Evolutionary conservation across 2,113 vertebrate genomes (phyloP).

Genomic region (Catharus minimus): DNA sequence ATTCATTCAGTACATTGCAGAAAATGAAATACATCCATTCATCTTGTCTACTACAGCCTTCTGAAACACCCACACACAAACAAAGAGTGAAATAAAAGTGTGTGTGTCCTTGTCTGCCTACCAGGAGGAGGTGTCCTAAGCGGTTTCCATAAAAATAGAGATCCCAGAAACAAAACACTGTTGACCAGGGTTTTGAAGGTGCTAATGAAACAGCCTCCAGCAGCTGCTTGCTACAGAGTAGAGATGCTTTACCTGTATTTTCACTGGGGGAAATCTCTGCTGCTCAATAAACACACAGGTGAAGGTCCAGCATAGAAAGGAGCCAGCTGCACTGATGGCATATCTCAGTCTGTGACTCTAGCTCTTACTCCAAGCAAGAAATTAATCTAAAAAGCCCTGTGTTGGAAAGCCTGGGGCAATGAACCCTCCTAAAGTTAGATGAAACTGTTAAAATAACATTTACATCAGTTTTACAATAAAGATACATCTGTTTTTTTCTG

Average conservation of each 20-base stretch:
- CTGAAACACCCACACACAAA: background rate
- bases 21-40: background rate
- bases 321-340: background rate
- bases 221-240: background rate
- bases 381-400: background rate
- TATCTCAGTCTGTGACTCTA: background rate
- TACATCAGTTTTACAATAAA: background rate
- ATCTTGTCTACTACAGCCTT: background rate
- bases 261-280: background rate
- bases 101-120: background rate
- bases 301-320: background rate
- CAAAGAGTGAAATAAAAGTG: background rate
- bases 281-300: background rate
- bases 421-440: background rate
- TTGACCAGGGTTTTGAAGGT: background rate
- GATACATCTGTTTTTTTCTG: background rate
- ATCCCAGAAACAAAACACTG: background rate
- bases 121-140: background rate
- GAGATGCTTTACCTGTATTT: background rate
- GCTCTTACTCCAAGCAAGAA: background rate
- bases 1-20: background rate
- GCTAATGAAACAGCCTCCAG: background rate
- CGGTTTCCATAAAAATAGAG: background rate
- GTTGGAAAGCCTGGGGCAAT: background rate
- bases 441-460: background rate